Evolutionary conservation across 2,888 invertebrate species (phyloP).

Genomic region (Cantharis flavilabris): DNA sequence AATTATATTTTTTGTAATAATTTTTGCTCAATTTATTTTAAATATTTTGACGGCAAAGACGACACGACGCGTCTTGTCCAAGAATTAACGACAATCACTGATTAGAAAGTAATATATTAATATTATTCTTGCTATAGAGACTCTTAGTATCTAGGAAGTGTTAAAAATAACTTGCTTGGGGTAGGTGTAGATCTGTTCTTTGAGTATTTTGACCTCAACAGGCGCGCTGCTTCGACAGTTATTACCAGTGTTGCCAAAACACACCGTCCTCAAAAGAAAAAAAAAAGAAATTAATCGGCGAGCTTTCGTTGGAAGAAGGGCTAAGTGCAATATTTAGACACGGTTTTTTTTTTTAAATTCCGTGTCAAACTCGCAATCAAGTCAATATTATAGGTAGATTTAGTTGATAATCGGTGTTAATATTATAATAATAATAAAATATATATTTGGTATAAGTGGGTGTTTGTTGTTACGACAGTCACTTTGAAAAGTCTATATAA

Average conservation of each 20-base stretch:
- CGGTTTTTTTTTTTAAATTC: slow-evolving; percentile 14
- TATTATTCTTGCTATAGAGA: slow-evolving; percentile 31
- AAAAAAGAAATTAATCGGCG: slow-evolving; percentile 22
- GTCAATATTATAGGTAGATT: slow-evolving; percentile 45
- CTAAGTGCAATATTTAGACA: slow-evolving; percentile 42
- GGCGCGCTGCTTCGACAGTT: slow-evolving; percentile 27
- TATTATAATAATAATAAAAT: slow-evolving; percentile 2
- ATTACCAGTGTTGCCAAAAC: slow-evolving; percentile 30
- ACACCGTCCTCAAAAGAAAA: slow-evolving; percentile 41
- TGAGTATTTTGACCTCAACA: slow-evolving; percentile 42
- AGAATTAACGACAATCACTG: slow-evolving; percentile 56
- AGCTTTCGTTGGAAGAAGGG: slow-evolving; percentile 44
- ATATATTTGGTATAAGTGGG: slow-evolving; percentile 8
- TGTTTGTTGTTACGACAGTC: slow-evolving; percentile 27
- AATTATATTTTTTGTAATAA: slow-evolving; percentile 31
- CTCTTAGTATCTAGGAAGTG: slow-evolving; percentile 13
- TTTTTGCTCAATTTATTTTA: slow-evolving; percentile 42
- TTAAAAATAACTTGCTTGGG: slow-evolving; percentile 11
- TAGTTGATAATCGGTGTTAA: slow-evolving; percentile 16
- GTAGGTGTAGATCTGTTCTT: slow-evolving; percentile 25
- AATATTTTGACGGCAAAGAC: slow-evolving; percentile 49
- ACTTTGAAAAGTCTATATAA: slow-evolving; percentile 16
- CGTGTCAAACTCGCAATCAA: slow-evolving; percentile 46
- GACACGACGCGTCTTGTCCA: slow-evolving; percentile 52
- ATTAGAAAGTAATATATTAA: slow-evolving; percentile 31